These are phyloP conservation scores for Hoplostethus mediterraneus DNA, from an alignment of 2,797 vertebrate genomes.

Conservation along the genomic window DNA sequence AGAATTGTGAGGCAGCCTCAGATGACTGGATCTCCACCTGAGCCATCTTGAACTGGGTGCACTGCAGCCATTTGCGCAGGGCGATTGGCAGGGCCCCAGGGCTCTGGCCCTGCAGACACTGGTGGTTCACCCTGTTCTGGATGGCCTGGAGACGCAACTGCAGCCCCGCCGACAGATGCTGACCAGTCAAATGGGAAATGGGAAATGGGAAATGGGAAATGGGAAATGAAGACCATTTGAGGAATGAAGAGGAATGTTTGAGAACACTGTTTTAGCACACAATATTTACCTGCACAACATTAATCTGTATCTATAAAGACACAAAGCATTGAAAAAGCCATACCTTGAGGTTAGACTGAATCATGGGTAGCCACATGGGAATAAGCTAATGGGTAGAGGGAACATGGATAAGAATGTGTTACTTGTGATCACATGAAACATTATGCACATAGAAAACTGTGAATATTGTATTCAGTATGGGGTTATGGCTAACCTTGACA, in stretches of 20 bases:
- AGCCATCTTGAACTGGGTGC: constrained; percentile 99
- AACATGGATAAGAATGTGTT: constrained; percentile 2
- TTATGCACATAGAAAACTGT: constrained; percentile 1
- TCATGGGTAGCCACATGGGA: constrained; percentile 99
- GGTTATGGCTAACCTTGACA: constrained; percentile 90
- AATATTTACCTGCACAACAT: background rate
- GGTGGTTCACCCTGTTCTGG: constrained; percentile 97
- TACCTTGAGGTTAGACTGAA: constrained; percentile 98
- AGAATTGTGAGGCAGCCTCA: constrained; percentile 98
- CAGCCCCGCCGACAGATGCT: constrained; percentile 97
- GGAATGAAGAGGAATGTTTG: background rate
- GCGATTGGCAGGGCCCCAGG: constrained; percentile 88
- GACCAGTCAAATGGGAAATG: too few relatives aligned
- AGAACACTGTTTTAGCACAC: background rate
- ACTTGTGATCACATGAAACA: background rate
- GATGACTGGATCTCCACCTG: constrained; percentile 99
- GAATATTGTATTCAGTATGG: background rate
- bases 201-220: too few relatives aligned
- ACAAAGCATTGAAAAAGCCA: constrained; percentile 40
- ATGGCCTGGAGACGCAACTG: constrained; percentile 98
- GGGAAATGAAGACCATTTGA: background rate
- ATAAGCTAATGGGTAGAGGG: constrained; percentile 87
- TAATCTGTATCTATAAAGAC: constrained; percentile 6
- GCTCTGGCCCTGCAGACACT: constrained; percentile 90
- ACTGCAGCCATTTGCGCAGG: constrained; percentile 97